phyloP scores from a whole-genome alignment of 1,140 invertebrate species.

The Saccostrea glomerata region DNA sequence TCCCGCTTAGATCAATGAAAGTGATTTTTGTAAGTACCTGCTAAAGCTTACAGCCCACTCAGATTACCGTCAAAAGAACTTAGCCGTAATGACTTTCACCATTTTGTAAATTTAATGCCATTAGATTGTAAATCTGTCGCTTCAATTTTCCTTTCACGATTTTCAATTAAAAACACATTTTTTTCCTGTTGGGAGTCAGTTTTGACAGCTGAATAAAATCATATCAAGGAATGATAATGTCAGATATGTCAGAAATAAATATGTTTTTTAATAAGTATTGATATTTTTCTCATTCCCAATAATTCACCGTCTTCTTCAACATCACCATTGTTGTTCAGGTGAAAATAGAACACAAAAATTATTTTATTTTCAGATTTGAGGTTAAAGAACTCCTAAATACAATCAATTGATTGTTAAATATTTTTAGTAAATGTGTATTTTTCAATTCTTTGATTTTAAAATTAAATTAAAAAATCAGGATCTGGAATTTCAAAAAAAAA shows the following conservation, averaged over 20 bases:
- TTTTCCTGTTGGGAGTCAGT: conserved; percentile 14
- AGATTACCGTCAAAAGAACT: background rate
- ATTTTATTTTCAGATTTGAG: background rate
- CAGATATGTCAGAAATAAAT: conserved; percentile 1
- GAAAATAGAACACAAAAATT: background rate
- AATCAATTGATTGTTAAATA: background rate
- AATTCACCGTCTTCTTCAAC: background rate
- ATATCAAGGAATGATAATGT: conserved; percentile 9
- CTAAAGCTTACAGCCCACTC: background rate
- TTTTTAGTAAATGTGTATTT: background rate
- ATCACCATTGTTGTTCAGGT: background rate
- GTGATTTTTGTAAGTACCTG: background rate
- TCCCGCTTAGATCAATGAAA: background rate
- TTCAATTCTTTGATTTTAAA: background rate
- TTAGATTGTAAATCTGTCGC: conserved; percentile 12
- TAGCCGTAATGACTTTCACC: conserved; percentile 27
- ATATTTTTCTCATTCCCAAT: background rate
- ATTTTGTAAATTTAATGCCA: conserved; percentile 24
- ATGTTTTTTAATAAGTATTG: conserved; percentile 19
- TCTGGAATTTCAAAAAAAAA: too few species aligned
- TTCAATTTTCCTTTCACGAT: conserved; percentile 19
- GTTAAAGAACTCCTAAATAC: background rate
- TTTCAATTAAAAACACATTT: conserved; percentile 39
- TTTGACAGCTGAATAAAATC: conserved; percentile 32
- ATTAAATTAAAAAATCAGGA: background rate